Evolutionary conservation across 30 jellyfish, hydroid and myxozoan species (phyloP).

Genomic region (Mastigias papua): DNA sequence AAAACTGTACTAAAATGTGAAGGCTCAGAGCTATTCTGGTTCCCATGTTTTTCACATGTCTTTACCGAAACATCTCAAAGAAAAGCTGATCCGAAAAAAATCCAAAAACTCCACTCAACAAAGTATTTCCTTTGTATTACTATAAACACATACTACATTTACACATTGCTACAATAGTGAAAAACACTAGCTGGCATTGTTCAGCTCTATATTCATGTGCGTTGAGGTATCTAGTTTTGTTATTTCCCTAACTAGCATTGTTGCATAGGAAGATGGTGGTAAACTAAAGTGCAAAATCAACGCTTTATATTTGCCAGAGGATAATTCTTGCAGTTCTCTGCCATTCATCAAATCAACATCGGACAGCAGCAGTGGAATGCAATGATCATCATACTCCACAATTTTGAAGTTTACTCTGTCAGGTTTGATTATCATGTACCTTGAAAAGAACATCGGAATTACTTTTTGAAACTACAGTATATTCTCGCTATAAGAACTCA

Average conservation of each 20-base stretch:
- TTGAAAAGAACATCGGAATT: slow-evolving; percentile 18
- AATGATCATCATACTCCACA: slow-evolving; percentile 79
- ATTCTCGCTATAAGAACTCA: too few relatives aligned
- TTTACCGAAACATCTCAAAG: too few relatives aligned
- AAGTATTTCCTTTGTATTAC: too few relatives aligned
- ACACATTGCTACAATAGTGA: background rate
- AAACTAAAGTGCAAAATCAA: slow-evolving; percentile 76
- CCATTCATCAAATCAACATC: slow-evolving; percentile 71
- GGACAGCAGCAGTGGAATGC: slow-evolving; percentile 78
- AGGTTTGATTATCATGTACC: slow-evolving; percentile 86
- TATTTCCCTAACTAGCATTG: slow-evolving; percentile 92
- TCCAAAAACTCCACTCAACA: too few relatives aligned
- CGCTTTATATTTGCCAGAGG: slow-evolving; percentile 76
- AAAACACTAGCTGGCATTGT: background rate
- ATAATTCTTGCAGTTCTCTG: background rate
- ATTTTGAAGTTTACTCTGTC: slow-evolving; percentile 36
- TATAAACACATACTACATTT: too few relatives aligned
- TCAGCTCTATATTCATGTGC: slow-evolving; percentile 11
- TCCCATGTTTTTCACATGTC: too few relatives aligned
- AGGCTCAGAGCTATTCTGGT: too few relatives aligned
- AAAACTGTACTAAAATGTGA: too few relatives aligned
- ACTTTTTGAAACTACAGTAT: too few relatives aligned
- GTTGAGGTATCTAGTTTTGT: slow-evolving; percentile 78
- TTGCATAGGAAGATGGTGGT: slow-evolving; percentile 97
- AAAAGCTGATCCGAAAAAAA: too few relatives aligned